Evolutionary conservation across 2,113 vertebrate species (phyloP).

Genomic region (Mugil cephalus): DNA sequence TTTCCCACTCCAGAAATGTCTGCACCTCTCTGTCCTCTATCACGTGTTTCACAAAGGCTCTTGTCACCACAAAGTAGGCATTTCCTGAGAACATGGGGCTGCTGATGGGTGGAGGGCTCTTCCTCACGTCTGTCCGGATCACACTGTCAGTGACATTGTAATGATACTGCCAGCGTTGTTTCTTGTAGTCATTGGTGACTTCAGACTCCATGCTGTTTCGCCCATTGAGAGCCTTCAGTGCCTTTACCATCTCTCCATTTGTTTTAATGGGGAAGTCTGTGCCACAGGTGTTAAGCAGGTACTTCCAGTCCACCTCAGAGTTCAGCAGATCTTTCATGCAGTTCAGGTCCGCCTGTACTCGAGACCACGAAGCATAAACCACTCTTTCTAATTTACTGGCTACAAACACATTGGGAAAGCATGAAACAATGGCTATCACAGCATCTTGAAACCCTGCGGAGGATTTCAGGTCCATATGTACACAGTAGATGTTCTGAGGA

Average conservation of each 20-base stretch:
- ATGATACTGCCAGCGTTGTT: conserved; percentile 85
- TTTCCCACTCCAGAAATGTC: conserved; percentile 88
- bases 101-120: conserved; percentile 83
- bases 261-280: conserved; percentile 96
- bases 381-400: conserved; percentile 86
- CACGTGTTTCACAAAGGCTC: conserved; percentile 87
- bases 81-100: conserved; percentile 89
- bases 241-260: conserved; percentile 87
- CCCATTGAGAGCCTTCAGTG: conserved; percentile 85
- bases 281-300: conserved; percentile 93
- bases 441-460: conserved; percentile 80
- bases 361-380: conserved; percentile 91
- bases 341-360: conserved; percentile 94
- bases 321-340: conserved; percentile 91
- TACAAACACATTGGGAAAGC: conserved; percentile 93
- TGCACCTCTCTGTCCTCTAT: conserved; percentile 72
- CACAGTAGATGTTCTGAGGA: conserved; percentile 94
- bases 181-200: conserved; percentile 75
- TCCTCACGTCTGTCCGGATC: conserved; percentile 48
- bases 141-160: conserved; percentile 62
- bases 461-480: conserved; percentile 90
- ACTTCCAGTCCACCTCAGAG: conserved; percentile 86
- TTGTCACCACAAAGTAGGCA: conserved; percentile 88
- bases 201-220: conserved; percentile 91
- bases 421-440: conserved; percentile 84